Base-by-base conservation (phyloP, 2,888 invertebrate species). In the Ernsta delagoae region DNA sequence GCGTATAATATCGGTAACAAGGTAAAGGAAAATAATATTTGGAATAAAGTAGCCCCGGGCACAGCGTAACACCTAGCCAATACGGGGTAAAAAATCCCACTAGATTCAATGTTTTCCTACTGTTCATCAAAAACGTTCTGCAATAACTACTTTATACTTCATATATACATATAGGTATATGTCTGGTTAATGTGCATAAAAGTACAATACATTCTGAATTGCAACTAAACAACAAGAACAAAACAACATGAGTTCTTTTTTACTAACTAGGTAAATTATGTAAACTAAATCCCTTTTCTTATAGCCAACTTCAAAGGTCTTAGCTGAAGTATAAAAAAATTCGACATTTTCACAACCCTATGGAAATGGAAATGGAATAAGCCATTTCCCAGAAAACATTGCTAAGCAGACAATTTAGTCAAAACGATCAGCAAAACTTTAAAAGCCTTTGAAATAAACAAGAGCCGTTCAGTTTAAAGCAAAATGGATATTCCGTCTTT, bases 401-500 rank as follows among this genome's bases (percentile, higher is more conserved):
- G 8, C 61, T 61, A 50, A 61, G 48, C 36, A 61, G 31, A 45
- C 12, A 9, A 61, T 50, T 61, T 36, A 65, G 59, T 59, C 50
- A 53, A 54, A 53, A 66, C 59, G 53, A 60, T 54, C 53, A 59
- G n/a, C 39, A 31, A 54, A 53, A 66, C 43, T 53, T 65, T 59
- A 59, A 59, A 66, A 66, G 59, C 59, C 39, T 66, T 64, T 59
- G 31, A 50, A 60, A 60, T 41, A 66, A 53, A 59, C 66, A 53
- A 61, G 54, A 61, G 16, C 53, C 34, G 41, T 34, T 54, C 66
- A 12, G 41, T 54, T 12, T 31, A 41, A 66, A 61, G 60, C 61
- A 71, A 61, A 70, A 77, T 77, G 77, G 70, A 73, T 66, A 73
- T 74, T 63, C 85, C 85, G 3, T 60, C 75, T n/a, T 89, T 84